These are phyloP conservation scores for Bubalus kerabau DNA, from an alignment of 2,113 vertebrate genomes.

Conservation along the genomic window DNA sequence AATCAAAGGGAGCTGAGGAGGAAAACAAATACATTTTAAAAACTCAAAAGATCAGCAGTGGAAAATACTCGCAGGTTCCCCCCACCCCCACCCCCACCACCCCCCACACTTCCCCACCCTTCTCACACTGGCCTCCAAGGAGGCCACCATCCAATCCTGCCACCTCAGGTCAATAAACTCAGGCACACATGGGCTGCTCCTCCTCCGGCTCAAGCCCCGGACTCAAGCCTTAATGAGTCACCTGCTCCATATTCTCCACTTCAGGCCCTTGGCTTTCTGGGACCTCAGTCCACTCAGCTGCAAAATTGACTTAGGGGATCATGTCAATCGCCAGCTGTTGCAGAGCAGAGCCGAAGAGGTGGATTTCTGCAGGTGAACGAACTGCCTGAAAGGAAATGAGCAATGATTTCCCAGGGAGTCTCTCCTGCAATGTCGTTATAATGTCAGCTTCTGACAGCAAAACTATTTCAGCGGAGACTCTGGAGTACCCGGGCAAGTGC, in stretches of 20 bases:
- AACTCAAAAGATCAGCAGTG: constrained; percentile 28
- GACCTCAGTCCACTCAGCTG: constrained; percentile 73
- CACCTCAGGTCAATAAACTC: constrained; percentile 65
- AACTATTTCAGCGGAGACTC: constrained; percentile 23
- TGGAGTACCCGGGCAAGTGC: not conserved
- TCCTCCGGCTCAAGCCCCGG: constrained; percentile 18
- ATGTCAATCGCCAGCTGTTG: not conserved
- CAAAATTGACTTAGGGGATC: constrained; percentile 71
- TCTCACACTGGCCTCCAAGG: constrained; percentile 19
- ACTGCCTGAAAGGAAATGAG: constrained; percentile 62
- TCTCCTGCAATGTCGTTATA: constrained; percentile 50
- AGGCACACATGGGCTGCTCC: constrained; percentile 35
- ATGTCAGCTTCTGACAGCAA: constrained; percentile 54
- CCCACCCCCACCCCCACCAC: not conserved
- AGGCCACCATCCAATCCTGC: constrained; percentile 48
- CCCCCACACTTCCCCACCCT: not conserved
- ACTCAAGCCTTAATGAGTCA: constrained; percentile 76
- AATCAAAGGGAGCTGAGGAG: constrained; percentile 4
- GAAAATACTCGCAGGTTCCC: constrained; percentile 46
- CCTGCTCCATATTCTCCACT: constrained; percentile 68
- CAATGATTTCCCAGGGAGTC: constrained; percentile 47
- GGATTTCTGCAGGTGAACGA: constrained; percentile 50
- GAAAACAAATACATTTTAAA: not conserved
- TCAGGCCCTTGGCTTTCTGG: constrained; percentile 71
- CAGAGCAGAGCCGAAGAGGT: constrained; percentile 14